phyloP scores from a whole-genome alignment of 2,888 invertebrate genomes.

The Sipunculus nudus region DNA sequence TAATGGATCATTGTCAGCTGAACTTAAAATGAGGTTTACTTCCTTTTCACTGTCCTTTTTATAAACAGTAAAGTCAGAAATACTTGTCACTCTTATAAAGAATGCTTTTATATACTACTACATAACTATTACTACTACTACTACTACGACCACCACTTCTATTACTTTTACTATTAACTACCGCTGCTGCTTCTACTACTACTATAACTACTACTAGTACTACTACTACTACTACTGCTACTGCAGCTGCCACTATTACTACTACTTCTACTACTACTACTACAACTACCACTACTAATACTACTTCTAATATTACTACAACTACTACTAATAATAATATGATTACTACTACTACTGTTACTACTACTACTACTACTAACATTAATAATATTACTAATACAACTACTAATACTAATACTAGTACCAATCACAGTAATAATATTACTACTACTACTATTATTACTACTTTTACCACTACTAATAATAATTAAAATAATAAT shows the following conservation, averaged over 20 bases:
- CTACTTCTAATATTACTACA: neutral
- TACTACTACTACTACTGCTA: neutral
- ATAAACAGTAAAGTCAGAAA: too few relatives aligned
- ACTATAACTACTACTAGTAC: neutral
- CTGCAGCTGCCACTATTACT: neutral
- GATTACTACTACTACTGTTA: neutral
- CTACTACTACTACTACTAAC: neutral
- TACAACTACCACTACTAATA: neutral
- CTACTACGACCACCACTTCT: neutral
- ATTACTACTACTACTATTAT: too few relatives aligned
- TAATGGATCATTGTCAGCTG: too few relatives aligned
- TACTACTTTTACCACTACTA: too few relatives aligned
- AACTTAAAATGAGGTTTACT: too few relatives aligned
- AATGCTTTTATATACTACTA: too few relatives aligned
- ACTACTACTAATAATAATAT: neutral
- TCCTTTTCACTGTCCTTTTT: too few relatives aligned
- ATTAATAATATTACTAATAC: neutral
- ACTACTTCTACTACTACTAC: neutral
- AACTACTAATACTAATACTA: too few relatives aligned
- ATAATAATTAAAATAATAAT: too few relatives aligned
- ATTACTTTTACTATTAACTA: too few relatives aligned
- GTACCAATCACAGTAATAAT: too few relatives aligned
- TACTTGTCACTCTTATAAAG: too few relatives aligned
- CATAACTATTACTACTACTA: neutral
- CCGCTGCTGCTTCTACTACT: neutral